Evolutionary conservation across 2,888 invertebrate species (phyloP), one percentile per base, ranked within the genome.

Genomic region (Tetanocera ferruginea): DNA sequence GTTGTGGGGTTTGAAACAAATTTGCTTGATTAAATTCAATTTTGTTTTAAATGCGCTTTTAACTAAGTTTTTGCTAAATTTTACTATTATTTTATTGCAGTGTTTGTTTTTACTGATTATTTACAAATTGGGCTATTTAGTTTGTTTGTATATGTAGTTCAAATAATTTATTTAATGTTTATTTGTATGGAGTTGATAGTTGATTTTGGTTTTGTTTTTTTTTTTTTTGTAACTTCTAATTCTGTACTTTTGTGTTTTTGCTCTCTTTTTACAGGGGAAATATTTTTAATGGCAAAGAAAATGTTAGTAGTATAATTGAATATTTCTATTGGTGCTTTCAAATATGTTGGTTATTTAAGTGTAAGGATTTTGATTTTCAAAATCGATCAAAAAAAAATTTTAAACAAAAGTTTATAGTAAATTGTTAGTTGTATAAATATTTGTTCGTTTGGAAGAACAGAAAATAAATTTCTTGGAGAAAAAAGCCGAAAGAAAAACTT

Each of bases 61-160:
- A 43, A 43, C 11, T 43, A 43, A 43, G 60, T 14, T 49, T 28
- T 51, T 51, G 28, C 37, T 62, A 51, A 75, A 66, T 66, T 51
- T n/a, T 23, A 55, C 55, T 60, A 66, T 51, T 64, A 43, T 23
- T 64, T 37, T 57, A 17, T 25, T 60, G 19, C 67, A 23, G 43
- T 67, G 57, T 57, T 19, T 69, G 43, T 74, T 67, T 69, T 34
- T 25, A 37, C 37, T 69, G 57, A 34, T 52, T 78, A 66, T 78
- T 17, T 78, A 57, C 70, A 75, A 73, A 77, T 77, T 73, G 73
- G 60, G 60, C 73, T 77, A 73, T 77, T 74, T 55, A 62, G 34
- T 66, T 57, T 55, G 49, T 51, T 34, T 75, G 43, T 57, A 49
- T 52, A 49, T 31, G 19, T 51, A n/a, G 49, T 64, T 51, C 43